Percentiles rank a stretch among this genome's conserved stretches.
These are phyloP conservation scores for Pangasius krempfi DNA, from an alignment of 2,797 vertebrate species.

Conservation along the genomic window DNA sequence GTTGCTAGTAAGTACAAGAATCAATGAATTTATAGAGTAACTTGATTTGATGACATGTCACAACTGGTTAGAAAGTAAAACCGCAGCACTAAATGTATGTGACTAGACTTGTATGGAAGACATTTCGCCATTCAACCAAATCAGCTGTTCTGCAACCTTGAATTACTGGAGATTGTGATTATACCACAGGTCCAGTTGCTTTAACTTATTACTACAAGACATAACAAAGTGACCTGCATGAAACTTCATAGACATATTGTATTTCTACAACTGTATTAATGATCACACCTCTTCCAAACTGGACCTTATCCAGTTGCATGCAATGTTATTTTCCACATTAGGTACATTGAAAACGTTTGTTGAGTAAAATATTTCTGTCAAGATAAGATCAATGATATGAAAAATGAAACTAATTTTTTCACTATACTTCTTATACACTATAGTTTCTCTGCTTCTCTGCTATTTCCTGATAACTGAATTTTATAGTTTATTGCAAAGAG, in stretches of 20 bases:
- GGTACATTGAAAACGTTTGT: background rate
- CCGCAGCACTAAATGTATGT: background rate
- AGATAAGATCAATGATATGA: background rate
- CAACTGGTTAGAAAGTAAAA: background rate
- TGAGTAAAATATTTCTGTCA: background rate
- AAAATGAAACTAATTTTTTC: background rate
- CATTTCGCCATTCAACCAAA: background rate
- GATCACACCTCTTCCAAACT: background rate
- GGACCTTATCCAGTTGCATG: background rate
- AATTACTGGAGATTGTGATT: background rate
- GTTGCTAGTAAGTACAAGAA: background rate
- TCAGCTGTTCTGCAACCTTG: background rate
- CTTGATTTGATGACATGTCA: background rate
- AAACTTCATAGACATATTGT: background rate
- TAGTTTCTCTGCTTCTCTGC: background rate
- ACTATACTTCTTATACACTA: background rate
- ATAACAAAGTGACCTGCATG: background rate
- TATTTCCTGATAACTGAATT: background rate
- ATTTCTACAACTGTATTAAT: background rate
- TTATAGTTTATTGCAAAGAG: background rate
- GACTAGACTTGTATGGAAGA: background rate
- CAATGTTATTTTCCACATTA: background rate
- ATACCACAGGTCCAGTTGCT: background rate
- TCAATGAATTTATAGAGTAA: background rate
- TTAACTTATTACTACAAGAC: background rate